Base-by-base conservation (phyloP, 2,888 invertebrate genomes). In the Crossocerus cetratus region DNA sequence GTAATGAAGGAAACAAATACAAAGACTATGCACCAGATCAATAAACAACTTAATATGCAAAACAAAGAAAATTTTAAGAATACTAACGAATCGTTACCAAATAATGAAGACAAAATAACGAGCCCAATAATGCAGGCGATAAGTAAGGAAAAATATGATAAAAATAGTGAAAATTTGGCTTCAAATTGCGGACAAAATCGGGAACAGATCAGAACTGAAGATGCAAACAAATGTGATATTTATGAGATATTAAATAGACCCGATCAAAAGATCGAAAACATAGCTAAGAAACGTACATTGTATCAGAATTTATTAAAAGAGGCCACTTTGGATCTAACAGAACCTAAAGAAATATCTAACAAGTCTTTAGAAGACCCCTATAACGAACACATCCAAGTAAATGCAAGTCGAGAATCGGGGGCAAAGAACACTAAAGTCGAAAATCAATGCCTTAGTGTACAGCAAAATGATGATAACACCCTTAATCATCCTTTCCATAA, bases 21-120 rank as follows among this genome's bases (percentile, higher is more conserved):
- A 43, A 95, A 94, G 91, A 94, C 95, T 89, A 91, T 96, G 74
- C 94, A 95, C 83, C 94, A 95, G 89, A 95, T 96, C 43, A 96
- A 95, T 86, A 94, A 93, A 72, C 93, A 93, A 80, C 45, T 71
- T 55, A 23, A 66, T 4, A 53, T 54, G 21, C 58, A 65, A 4
- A n/a, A 23, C 16, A 70, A 70, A 45, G 65, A 69, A 14, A 20
- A 55, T 32, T 22, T 44, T n/a, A 72, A 55, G 57, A 16, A n/a
- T 16, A 65, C 45, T 32, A 80, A 76, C 62, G 72, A 80, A 60
- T 76, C 77, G 3, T 72, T 73, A 0, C 81, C 79, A 14, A 82
- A 85, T 44, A 83, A 82, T 20, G 85, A 85, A 16, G 69, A 76
- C 2, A 71, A 80, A 14, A 44, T 65, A 8, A 0, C 54, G 11